These are phyloP conservation scores for Brenthis ino DNA, from an alignment of 2,888 invertebrate species.

Conservation along the genomic window DNA sequence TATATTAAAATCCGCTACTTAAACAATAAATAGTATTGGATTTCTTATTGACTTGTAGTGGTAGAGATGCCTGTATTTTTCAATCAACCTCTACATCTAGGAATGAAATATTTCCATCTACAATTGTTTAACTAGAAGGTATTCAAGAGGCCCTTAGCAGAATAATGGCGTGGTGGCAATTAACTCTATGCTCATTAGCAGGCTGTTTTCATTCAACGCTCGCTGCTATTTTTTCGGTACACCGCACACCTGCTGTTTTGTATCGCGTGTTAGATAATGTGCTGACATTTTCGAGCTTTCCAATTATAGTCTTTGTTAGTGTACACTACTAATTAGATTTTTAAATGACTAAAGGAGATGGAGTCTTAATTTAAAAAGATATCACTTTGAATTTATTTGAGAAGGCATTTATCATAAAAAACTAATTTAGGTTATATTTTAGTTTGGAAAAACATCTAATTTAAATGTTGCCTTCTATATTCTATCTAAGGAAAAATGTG, in stretches of 20 bases:
- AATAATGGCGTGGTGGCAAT: constrained; percentile 50
- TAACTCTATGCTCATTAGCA: constrained; percentile 75
- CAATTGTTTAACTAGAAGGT: constrained; percentile 4
- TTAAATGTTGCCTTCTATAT: constrained; percentile 11
- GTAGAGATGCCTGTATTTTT: no score
- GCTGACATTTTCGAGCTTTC: constrained; percentile 17
- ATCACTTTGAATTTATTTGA: not conserved
- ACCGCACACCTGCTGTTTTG: constrained; percentile 45
- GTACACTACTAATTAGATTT: constrained; percentile 6
- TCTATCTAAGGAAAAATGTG: constrained; percentile 57
- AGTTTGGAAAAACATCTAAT: not conserved
- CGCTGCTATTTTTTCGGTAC: constrained; percentile 69
- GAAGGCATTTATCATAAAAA: no score
- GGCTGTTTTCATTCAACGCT: constrained; percentile 70
- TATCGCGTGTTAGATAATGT: constrained; percentile 50
- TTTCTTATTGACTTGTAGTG: no score
- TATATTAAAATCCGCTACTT: no score
- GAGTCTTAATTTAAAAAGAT: not conserved
- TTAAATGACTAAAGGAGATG: not conserved
- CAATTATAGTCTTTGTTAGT: constrained; percentile 10
- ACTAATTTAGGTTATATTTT: no score
- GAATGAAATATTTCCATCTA: not conserved
- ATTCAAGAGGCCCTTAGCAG: constrained; percentile 15
- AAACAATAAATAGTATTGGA: no score
- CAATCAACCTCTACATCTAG: not conserved